phyloP scores from a whole-genome alignment of 2,113 vertebrate genomes.

The Polyodon spathula region DNA sequence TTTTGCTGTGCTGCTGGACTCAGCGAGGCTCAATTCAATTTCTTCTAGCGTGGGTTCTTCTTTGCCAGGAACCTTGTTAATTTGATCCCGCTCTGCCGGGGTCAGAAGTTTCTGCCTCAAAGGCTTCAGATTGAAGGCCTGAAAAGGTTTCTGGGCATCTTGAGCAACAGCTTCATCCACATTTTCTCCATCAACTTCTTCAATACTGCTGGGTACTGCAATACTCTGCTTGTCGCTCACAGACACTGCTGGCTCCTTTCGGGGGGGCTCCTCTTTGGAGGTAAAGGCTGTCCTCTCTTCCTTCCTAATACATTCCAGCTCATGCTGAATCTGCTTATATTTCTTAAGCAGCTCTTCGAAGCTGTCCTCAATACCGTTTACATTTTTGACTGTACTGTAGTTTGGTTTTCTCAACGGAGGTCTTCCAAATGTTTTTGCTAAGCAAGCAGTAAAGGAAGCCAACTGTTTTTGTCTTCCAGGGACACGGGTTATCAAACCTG shows the following conservation, averaged over 20 bases:
- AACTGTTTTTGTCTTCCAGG: background rate
- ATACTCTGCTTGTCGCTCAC: constrained; percentile 42
- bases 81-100: constrained; percentile 64
- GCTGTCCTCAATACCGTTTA: constrained; percentile 75
- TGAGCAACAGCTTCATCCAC: constrained; percentile 38
- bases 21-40: constrained; percentile 9
- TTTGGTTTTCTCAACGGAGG: constrained; percentile 59
- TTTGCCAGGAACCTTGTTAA: constrained; percentile 43
- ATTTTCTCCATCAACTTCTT: background rate
- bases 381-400: constrained; percentile 57
- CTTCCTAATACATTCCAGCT: constrained; percentile 89
- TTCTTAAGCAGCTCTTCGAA: constrained; percentile 92
- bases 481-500: no score
- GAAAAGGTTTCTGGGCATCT: constrained; percentile 67
- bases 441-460: constrained; percentile 53
- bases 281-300: constrained; percentile 83
- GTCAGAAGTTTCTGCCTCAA: constrained; percentile 79
- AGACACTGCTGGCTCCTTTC: constrained; percentile 29
- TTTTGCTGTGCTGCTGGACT: background rate
- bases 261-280: constrained; percentile 48
- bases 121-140: constrained; percentile 90
- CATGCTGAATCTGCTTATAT: constrained; percentile 91
- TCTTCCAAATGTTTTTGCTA: constrained; percentile 73
- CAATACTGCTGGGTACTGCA: constrained; percentile 50
- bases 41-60: constrained; percentile 24